These are phyloP conservation scores for Muscicapa adusta DNA, from an alignment of 2,113 vertebrate species.

Conservation along the genomic window DNA sequence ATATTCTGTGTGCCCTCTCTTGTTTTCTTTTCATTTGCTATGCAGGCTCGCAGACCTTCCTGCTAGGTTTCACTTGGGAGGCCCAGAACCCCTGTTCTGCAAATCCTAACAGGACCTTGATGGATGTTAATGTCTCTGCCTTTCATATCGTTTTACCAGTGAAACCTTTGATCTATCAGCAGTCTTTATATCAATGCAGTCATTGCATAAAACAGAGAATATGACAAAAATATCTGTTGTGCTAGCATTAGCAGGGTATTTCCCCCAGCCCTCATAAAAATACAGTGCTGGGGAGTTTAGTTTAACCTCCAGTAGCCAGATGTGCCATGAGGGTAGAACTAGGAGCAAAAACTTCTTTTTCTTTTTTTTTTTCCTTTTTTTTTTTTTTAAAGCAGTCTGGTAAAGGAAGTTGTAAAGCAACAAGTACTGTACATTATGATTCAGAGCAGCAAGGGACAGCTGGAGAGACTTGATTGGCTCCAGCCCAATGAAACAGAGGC, in stretches of 20 bases:
- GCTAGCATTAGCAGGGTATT: background rate
- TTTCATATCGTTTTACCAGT: slow-evolving; percentile 87
- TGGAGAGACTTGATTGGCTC: slow-evolving; percentile 83
- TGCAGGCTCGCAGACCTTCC: slow-evolving; percentile 69
- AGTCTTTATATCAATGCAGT: slow-evolving; percentile 74
- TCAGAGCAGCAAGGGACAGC: slow-evolving; percentile 81
- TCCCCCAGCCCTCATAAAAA: slow-evolving; percentile 2
- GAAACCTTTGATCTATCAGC: slow-evolving; percentile 86
- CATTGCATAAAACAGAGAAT: slow-evolving; percentile 76
- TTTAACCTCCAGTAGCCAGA: slow-evolving; percentile 46
- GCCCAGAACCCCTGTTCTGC: slow-evolving; percentile 81
- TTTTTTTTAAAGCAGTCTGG: background rate
- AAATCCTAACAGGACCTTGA: slow-evolving; percentile 87
- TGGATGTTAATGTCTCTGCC: slow-evolving; percentile 86
- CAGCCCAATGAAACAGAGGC: slow-evolving; percentile 78
- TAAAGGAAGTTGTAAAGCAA: slow-evolving; percentile 75
- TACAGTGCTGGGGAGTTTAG: background rate
- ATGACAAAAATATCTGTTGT: slow-evolving; percentile 52
- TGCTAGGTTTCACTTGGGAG: slow-evolving; percentile 84
- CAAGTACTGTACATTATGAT: slow-evolving; percentile 72
- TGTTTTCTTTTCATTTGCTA: slow-evolving; percentile 73
- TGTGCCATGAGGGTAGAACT: slow-evolving; percentile 71
- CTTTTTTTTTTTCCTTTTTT: background rate
- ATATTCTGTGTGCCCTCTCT: slow-evolving; percentile 74
- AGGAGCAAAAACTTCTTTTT: slow-evolving; percentile 66